A percentile compares a stretch with the other conserved stretches of the same genome.
These are phyloP conservation scores for Desmophyllum pertusum DNA, from an alignment of 92 coral and sea anemone species.

Conservation along the genomic window DNA sequence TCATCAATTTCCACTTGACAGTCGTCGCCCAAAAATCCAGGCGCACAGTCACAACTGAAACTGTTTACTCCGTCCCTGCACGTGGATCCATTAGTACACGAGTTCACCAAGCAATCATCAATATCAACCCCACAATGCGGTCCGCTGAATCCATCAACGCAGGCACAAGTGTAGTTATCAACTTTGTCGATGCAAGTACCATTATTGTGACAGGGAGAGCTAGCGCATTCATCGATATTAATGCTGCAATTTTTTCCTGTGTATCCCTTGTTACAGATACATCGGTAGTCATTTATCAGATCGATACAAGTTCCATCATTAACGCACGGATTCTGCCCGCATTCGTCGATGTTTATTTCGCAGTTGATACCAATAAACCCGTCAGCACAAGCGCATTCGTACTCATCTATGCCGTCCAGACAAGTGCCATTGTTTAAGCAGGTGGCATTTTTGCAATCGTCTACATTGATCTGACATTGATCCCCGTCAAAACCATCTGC, in stretches of 20 bases:
- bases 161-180: slow-evolving; percentile 36
- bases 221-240: slow-evolving; percentile 41
- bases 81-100: slow-evolving; percentile 15
- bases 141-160: slow-evolving; percentile 64
- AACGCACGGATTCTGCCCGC: slow-evolving; percentile 37
- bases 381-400: slow-evolving; percentile 34
- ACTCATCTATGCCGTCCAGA: slow-evolving; percentile 29
- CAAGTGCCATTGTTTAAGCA: slow-evolving; percentile 47
- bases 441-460: slow-evolving; percentile 35
- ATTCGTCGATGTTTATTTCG: slow-evolving; percentile 13
- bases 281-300: slow-evolving; percentile 17
- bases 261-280: slow-evolving; percentile 39
- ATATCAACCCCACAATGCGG: slow-evolving; percentile 71
- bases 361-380: slow-evolving; percentile 47
- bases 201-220: slow-evolving; percentile 42
- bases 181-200: slow-evolving; percentile 49
- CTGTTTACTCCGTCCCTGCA: slow-evolving; percentile 35
- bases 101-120: not conserved
- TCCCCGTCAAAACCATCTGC: slow-evolving; percentile 49
- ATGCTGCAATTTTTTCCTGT: slow-evolving; percentile 52
- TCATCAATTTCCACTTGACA: slow-evolving; percentile 29
- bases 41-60: slow-evolving; percentile 20
- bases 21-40: slow-evolving; percentile 12
- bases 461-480: slow-evolving; percentile 16
- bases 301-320: slow-evolving; percentile 45